phyloP scores from a whole-genome alignment of 2,888 invertebrate species.

The Branchinecta sandiegonensis region DNA sequence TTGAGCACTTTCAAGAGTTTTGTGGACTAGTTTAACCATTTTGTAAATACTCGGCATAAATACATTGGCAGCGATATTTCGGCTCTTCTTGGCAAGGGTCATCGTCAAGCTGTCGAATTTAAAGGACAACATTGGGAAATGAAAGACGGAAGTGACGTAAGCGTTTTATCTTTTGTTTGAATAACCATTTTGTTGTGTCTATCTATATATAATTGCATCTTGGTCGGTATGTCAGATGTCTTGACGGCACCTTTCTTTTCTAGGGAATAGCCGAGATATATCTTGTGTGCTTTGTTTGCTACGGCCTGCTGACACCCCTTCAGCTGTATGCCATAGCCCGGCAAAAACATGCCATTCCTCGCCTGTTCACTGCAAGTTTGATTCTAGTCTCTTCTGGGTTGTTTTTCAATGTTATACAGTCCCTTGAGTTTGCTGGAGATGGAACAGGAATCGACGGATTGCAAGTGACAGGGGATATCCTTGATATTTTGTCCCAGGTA shows the following conservation, averaged over 20 bases:
- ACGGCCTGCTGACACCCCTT: slow-evolving; percentile 68
- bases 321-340: slow-evolving; percentile 78
- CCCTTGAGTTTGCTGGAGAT: slow-evolving; percentile 75
- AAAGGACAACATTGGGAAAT: too few species aligned
- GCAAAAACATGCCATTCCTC: slow-evolving; percentile 80
- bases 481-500: slow-evolving; percentile 80
- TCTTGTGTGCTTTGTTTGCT: slow-evolving; percentile 39
- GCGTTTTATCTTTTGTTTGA: too few species aligned
- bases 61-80: too few species aligned
- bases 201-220: background rate
- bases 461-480: slow-evolving; percentile 73
- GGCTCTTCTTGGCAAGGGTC: too few species aligned
- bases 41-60: too few species aligned
- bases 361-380: slow-evolving; percentile 73
- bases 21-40: too few species aligned
- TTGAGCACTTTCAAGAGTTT: too few species aligned
- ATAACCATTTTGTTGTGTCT: too few species aligned
- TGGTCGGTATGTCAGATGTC: too few species aligned
- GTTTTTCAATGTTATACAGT: slow-evolving; percentile 71
- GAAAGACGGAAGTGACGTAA: too few species aligned
- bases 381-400: slow-evolving; percentile 70
- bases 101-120: too few species aligned
- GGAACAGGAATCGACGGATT: slow-evolving; percentile 71
- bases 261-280: slow-evolving; percentile 40
- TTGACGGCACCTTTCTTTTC: background rate